Evolutionary conservation across 2,888 invertebrate genomes (phyloP).

Genomic region (Enchytraeus crypticus): DNA sequence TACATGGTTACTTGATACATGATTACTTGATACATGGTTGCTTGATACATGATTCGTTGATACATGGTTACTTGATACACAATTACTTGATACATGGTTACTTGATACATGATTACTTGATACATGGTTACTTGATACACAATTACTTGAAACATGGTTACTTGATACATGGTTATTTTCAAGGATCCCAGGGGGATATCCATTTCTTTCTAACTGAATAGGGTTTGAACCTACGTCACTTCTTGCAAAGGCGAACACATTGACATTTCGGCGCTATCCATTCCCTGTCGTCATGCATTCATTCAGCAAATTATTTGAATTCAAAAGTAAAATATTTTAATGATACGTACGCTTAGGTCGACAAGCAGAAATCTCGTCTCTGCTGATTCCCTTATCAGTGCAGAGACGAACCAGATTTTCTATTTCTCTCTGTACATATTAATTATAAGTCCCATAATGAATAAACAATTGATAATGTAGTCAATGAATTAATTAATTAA

Average conservation of each 20-base stretch:
- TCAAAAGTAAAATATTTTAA: no score
- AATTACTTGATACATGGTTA: not conserved
- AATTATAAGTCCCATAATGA: no score
- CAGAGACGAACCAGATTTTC: conserved; percentile 18
- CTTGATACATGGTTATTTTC: not conserved
- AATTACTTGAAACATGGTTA: not conserved
- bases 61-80: not conserved
- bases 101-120: no score
- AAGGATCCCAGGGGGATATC: not conserved
- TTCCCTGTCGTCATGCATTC: no score
- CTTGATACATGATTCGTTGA: not conserved
- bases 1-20: no score
- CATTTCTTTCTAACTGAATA: not conserved
- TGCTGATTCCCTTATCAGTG: conserved; percentile 12
- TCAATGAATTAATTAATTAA: no score
- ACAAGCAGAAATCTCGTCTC: conserved; percentile 17
- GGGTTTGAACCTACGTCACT: no score
- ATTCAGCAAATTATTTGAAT: no score
- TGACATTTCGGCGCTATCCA: no score
- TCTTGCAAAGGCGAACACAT: no score
- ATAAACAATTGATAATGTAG: no score
- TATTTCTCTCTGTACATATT: conserved; percentile 19
- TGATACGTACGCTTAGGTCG: conserved; percentile 19
- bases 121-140: not conserved
- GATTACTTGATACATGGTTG: no score